A percentile compares a stretch with the other conserved stretches of the same genome.
Conservation (phyloP, 2,888 invertebrate genomes). For the Synergus laeviventris region DNA sequence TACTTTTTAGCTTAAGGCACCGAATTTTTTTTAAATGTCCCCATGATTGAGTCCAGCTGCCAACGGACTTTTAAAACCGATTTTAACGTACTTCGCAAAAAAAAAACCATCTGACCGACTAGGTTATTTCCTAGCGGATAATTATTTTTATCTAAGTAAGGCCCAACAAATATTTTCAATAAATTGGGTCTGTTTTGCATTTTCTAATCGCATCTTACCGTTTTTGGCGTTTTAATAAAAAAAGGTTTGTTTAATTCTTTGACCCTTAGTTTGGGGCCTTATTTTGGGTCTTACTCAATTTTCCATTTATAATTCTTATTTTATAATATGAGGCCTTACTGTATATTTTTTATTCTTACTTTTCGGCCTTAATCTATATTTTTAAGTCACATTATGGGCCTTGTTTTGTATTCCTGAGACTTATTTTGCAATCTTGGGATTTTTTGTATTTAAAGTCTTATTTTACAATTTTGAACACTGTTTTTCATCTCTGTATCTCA, state of each 20-base stretch:
- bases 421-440: neutral
- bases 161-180: neutral
- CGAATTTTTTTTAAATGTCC: conserved; percentile 46
- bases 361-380: too few relatives aligned
- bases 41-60: conserved; percentile 52
- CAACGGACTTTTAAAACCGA: conserved; percentile 47
- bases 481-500: too few relatives aligned
- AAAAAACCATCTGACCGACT: conserved; percentile 26
- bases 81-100: conserved; percentile 25
- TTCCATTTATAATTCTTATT: too few relatives aligned
- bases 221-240: too few relatives aligned
- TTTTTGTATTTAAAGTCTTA: neutral
- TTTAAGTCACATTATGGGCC: too few relatives aligned
- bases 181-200: neutral
- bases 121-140: conserved; percentile 1
- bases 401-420: neutral
- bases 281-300: too few relatives aligned
- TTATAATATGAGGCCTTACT: too few relatives aligned
- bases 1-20: neutral
- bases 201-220: too few relatives aligned
- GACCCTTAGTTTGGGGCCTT: too few relatives aligned
- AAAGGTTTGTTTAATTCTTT: too few relatives aligned
- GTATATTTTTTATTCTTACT: too few relatives aligned
- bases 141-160: neutral
- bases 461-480: too few relatives aligned